phyloP scores from a whole-genome alignment of 2,797 vertebrate species.

The Protosalanx chinensis region DNA sequence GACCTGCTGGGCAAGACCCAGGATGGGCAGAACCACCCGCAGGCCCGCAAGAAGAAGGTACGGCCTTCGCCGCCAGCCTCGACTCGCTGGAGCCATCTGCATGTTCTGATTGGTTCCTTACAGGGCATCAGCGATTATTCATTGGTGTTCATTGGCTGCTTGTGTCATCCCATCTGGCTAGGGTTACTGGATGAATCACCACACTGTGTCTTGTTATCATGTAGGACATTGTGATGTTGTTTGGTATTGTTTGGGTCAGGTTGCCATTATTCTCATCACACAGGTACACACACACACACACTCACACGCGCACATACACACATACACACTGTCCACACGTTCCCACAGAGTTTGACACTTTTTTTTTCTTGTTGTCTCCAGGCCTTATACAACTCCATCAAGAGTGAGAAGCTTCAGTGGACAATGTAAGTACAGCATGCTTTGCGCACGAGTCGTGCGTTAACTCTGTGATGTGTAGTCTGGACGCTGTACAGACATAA shows the following conservation, averaged over 20 bases:
- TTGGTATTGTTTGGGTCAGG: too few species aligned
- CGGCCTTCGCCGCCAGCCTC: background rate
- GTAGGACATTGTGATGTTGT: background rate
- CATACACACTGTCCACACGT: conserved; percentile 5
- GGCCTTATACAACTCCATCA: conserved; percentile 93
- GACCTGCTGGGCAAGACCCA: conserved; percentile 85
- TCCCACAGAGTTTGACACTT: background rate
- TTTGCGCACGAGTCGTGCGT: background rate
- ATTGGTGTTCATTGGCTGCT: too few species aligned
- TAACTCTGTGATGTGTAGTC: background rate
- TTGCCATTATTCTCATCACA: background rate
- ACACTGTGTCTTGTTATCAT: background rate
- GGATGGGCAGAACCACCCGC: conserved; percentile 80
- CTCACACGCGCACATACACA: background rate
- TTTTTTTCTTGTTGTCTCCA: conserved; percentile 59
- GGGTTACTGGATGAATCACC: background rate
- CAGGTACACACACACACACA: conserved; percentile 1
- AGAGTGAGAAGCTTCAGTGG: conserved; percentile 97
- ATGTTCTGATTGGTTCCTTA: too few species aligned
- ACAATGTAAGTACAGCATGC: conserved; percentile 86
- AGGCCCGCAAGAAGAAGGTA: conserved; percentile 87
- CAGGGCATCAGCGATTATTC: too few species aligned
- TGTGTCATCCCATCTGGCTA: too few species aligned
- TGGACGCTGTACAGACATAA: too few species aligned
- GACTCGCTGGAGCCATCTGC: background rate